Evolutionary conservation across 1,140 invertebrate genomes (phyloP), one percentile per base, ranked within the genome.

Genomic region (Brachionus plicatilis): DNA sequence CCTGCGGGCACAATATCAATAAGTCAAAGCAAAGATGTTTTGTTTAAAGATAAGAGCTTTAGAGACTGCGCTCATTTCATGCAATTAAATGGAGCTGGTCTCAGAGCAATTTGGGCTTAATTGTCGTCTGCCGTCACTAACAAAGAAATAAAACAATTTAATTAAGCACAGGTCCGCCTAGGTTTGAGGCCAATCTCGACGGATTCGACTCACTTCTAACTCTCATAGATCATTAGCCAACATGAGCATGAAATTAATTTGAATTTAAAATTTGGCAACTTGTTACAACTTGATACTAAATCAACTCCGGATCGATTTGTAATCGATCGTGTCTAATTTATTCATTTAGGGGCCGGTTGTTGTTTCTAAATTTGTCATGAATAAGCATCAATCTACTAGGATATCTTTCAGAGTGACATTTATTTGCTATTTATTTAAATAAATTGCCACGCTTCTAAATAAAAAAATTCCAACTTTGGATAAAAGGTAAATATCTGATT

Each of bases 271-370:
- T 75, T 47, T 47, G 3, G 11, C 45, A 20, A 76, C 27, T 76
- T 27, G 17, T 76, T 29, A 76, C 53, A 50, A 68, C 20, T 60
- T 41, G 33, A 68, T 68, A 68, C 66, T 68, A 68, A 41, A 33
- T 68, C 12, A 75, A 75, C 70, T 43, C 4, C 12, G 9, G 17
- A 76, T 76, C 72, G 72, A 76, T 76, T 76, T 76, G 72, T 76
- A 53, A 76, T 76, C 72, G 72, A 76, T 76, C 72, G 27, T 76
- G 4, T 50, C 72, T 76, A 76, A 76, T 76, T 76, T 76, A 76
- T 76, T 76, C 72, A 50, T 68, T 68, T 68, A 11, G 24, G 14
- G 17, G 53, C 53, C 53, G 53, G 1, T 68, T 68, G 27, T 41
- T 37, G n/a, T 33, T 68, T 41, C 24, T 68, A 66, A 66, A 66